Base-by-base conservation (phyloP, 2,113 vertebrate species). In the Hipposideros armiger region DNA sequence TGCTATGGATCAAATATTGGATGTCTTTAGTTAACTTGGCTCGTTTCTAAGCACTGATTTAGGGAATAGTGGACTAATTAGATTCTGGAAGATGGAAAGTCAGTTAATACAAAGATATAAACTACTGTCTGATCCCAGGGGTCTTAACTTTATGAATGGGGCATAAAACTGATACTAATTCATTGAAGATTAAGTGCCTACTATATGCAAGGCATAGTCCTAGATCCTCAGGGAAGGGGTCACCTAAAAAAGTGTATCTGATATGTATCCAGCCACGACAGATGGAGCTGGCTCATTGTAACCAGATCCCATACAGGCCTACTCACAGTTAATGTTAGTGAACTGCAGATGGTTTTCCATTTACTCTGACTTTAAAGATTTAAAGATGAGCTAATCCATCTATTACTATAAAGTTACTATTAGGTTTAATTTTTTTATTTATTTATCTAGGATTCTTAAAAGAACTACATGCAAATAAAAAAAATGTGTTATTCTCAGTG, bases 91-190 rank as follows among this genome's bases (percentile, higher is more conserved):
- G 67, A 88, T 17, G 19, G 47, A 54, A 88, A 94, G 54, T 67
- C 74, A 95, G 42, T 94, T 87, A 96, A 90, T 24, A 24, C 64
- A 80, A 96, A 85, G 42, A 96, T 70, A 83, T 45, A 87, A 94
- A 96, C 58, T 81, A 66, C 15, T 74, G 22, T 42, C 36, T 50
- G 20, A 64, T 92, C 94, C 50, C 73, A 95, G 58, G 86, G 77
- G 91, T 91, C 92, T 85, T 94, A 81, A 69, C 66, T 91, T 91
- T 95, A 94, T 82, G 90, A 88, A 85, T 70, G 47, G 45, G 88
- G 24, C 78, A 86, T 95, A 96, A 95, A 95, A 74, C 52, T 86
- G 54, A 70, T n/a, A 94, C 60, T 85, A 94, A 72, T 81, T 92
- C 36, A 88, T 80, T 95, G 47, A 64, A 90, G 52, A 78, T 67